Percentiles rank a stretch among this genome's conserved stretches.
Evolutionary conservation across 2,888 invertebrate species (phyloP).

Genomic region (Tenthredo notha): DNA sequence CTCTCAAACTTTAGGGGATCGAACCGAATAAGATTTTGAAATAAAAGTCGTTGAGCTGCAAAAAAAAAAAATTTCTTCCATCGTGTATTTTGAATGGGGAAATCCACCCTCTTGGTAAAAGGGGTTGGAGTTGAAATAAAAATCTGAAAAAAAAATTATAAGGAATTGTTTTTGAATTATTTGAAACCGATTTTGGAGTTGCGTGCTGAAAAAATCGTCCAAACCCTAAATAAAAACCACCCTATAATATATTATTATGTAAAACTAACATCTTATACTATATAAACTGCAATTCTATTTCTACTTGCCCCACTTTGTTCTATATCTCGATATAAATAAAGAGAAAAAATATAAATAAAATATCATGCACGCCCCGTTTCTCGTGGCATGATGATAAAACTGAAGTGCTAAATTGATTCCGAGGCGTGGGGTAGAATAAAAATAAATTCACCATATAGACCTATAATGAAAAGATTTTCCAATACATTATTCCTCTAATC

Average conservation of each 20-base stretch:
- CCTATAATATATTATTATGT: too few relatives aligned
- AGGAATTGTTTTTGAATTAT: too few relatives aligned
- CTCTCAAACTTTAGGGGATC: neutral
- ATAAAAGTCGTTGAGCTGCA: neutral
- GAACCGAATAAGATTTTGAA: neutral
- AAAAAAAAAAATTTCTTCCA: neutral
- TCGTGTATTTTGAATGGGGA: too few relatives aligned
- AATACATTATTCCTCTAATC: neutral
- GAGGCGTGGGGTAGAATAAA: constrained; percentile 7
- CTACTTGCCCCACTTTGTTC: constrained; percentile 32
- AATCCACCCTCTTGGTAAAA: too few relatives aligned
- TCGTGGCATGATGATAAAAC: constrained; percentile 31
- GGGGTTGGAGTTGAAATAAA: too few relatives aligned
- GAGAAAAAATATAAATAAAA: neutral
- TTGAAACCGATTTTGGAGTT: too few relatives aligned
- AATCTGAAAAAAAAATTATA: too few relatives aligned
- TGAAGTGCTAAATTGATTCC: constrained; percentile 47
- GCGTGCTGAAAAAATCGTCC: too few relatives aligned
- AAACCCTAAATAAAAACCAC: too few relatives aligned
- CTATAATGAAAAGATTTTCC: neutral
- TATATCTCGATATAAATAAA: neutral
- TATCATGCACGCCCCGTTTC: neutral
- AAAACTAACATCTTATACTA: neutral
- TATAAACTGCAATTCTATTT: constrained; percentile 13
- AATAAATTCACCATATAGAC: neutral